phyloP scores from a whole-genome alignment of 2,888 invertebrate genomes.

The Ochropleura leucogaster region DNA sequence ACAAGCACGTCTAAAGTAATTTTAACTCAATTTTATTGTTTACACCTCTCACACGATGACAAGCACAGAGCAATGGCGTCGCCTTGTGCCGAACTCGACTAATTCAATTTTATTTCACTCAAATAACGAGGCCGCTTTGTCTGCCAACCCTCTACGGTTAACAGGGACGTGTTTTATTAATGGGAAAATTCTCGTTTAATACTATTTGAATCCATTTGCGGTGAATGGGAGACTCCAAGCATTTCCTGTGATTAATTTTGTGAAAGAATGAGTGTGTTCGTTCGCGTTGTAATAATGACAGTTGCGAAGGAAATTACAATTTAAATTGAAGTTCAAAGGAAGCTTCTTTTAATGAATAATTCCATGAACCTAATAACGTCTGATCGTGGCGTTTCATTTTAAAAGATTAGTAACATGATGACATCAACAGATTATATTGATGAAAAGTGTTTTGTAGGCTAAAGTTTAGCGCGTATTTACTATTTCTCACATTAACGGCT shows the following conservation, averaged over 20 bases:
- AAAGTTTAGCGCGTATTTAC: not conserved
- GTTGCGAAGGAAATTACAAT: slow-evolving; percentile 7
- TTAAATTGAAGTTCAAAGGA: slow-evolving; percentile 27
- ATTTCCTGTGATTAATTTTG: slow-evolving; percentile 24
- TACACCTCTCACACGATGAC: slow-evolving; percentile 7
- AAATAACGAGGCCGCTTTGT: slow-evolving; percentile 26
- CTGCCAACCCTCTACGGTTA: slow-evolving; percentile 13
- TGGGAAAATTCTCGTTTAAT: slow-evolving; percentile 29
- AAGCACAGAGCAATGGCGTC: slow-evolving; percentile 23
- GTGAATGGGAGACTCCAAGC: not conserved
- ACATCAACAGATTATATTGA: not conserved
- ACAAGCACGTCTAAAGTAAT: slow-evolving; percentile 1
- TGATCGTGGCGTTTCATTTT: too few relatives aligned
- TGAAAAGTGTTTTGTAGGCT: not conserved
- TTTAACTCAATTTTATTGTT: slow-evolving; percentile 2
- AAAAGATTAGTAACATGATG: not conserved
- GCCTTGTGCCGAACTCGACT: slow-evolving; percentile 6
- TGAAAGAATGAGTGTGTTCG: slow-evolving; percentile 8
- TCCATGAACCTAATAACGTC: not conserved
- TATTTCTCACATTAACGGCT: too few relatives aligned
- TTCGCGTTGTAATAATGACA: not conserved
- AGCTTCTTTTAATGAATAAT: not conserved
- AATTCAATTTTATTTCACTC: slow-evolving; percentile 38
- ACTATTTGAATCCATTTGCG: slow-evolving; percentile 22
- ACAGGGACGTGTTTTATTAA: slow-evolving; percentile 23